A percentile compares a stretch with the other conserved stretches of the same genome.
phyloP scores from a whole-genome alignment of 2,888 invertebrate species.

The Conomelus anceps region DNA sequence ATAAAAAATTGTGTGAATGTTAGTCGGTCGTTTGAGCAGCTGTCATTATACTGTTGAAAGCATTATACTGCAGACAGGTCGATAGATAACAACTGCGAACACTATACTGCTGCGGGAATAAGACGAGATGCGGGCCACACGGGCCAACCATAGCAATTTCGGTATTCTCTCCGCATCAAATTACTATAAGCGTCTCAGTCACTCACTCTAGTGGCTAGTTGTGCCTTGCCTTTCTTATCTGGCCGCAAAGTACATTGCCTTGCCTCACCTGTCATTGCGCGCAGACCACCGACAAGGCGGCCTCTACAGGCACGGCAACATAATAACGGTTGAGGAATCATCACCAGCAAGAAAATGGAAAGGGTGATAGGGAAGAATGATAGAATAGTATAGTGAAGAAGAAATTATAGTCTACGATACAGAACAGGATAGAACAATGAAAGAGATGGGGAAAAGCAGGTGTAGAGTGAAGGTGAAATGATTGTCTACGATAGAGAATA shows the following conservation, averaged over 20 bases:
- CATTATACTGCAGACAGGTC: not conserved
- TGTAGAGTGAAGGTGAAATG: no score
- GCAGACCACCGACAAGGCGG: not conserved
- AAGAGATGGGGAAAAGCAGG: no score
- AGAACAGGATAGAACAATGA: no score
- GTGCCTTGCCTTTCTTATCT: no score
- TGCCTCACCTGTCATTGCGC: not conserved
- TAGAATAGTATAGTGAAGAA: no score
- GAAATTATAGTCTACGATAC: no score
- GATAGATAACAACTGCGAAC: not conserved
- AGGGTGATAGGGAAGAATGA: not conserved
- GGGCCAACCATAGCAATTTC: not conserved
- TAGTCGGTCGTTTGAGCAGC: no score
- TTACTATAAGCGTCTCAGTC: not conserved
- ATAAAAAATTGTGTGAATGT: not conserved
- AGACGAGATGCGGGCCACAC: not conserved
- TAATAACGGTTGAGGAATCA: not conserved
- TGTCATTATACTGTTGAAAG: not conserved
- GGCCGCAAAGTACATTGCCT: no score
- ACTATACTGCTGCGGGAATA: not conserved
- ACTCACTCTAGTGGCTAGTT: no score
- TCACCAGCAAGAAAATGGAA: not conserved
- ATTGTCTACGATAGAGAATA: no score
- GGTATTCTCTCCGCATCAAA: not conserved
- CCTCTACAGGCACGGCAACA: not conserved